These are phyloP conservation scores for Neosalanx taihuensis DNA, from an alignment of 2,797 vertebrate genomes.

Conservation along the genomic window DNA sequence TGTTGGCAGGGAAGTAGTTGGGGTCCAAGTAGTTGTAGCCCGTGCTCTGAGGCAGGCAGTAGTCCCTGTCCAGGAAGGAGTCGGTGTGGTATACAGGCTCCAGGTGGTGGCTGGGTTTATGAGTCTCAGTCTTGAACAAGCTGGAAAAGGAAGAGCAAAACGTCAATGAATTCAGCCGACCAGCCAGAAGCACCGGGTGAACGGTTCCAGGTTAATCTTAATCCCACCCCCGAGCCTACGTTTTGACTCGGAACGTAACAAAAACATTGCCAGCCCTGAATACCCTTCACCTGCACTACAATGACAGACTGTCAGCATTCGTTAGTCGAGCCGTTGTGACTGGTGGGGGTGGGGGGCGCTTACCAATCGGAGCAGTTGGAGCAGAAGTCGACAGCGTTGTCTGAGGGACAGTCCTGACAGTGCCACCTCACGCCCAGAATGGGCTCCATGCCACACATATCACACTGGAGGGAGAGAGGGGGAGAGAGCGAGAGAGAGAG, in stretches of 20 bases:
- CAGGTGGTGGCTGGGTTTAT: constrained; percentile 91
- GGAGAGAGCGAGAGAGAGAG: background rate
- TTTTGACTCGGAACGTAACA: background rate
- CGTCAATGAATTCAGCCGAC: background rate
- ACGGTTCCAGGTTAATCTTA: too few relatives aligned
- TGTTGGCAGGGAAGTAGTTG: constrained; percentile 99
- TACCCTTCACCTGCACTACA: too few relatives aligned
- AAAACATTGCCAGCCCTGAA: too few relatives aligned
- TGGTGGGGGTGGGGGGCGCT: constrained; percentile 50
- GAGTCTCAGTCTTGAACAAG: constrained; percentile 91
- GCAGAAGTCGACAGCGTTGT: constrained; percentile 93
- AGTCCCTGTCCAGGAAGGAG: constrained; percentile 97
- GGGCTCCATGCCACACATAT: constrained; percentile 89
- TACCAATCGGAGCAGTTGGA: constrained; percentile 97
- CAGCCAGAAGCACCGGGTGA: too few relatives aligned
- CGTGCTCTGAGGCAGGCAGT: constrained; percentile 92
- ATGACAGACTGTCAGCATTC: too few relatives aligned
- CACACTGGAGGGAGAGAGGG: constrained; percentile 77
- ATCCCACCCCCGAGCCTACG: too few relatives aligned
- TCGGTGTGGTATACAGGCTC: constrained; percentile 89
- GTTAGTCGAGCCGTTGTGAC: too few relatives aligned
- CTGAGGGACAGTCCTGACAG: constrained; percentile 92
- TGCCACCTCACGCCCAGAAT: constrained; percentile 96
- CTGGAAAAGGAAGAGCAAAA: constrained; percentile 60
- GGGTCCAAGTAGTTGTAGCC: constrained; percentile 99